Base-by-base conservation (phyloP, 2,113 vertebrate genomes). In the Triplophysa tibetana region DNA sequence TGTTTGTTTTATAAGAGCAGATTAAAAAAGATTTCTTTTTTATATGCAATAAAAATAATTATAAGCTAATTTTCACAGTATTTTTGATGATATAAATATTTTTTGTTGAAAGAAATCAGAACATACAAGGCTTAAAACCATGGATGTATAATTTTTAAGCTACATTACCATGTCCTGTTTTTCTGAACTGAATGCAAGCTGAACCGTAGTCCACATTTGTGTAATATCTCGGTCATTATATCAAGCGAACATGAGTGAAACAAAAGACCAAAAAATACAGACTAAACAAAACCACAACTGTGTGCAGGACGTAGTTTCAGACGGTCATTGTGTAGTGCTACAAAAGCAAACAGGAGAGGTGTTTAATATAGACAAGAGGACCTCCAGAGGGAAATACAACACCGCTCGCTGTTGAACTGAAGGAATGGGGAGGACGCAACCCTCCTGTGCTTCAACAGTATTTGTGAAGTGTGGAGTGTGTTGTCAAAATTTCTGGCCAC, bases 381-480 rank as follows among this genome's bases (percentile, higher is more conserved):
- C 70, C 66, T 70, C 56, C 50, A 12, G 29, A 63, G 65, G 80
- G 80, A 81, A 76, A 62, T 63, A 56, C 45, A 62, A 81, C 74
- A 69, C 74, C 29, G 63, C 23, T 52, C 48, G 10, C 62, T 9
- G 23, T 19, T 26, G 38, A 45, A 70, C 65, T 16, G 65, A 43
- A 61, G 66, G 61, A 56, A 69, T 43, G 58, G 60, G 41, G 33
- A 66, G 38, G n/a, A 62, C 45, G 23, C 63, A 50, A 54, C 29
- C 60, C 58, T 21, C 68, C 60, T 81, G 79, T 84, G 69, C 77
- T 78, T 82, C 60, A 70, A 70, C 43, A 48, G 69, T 65, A 61
- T 80, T 68, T 82, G 80, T 19, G 29, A 80, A 82, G 78, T 80
- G 75, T 79, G 61, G 45, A 75, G 65, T 70, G 77, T 84, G 72